phyloP scores from a whole-genome alignment of 2,113 vertebrate species.

The Pitta sordida region DNA sequence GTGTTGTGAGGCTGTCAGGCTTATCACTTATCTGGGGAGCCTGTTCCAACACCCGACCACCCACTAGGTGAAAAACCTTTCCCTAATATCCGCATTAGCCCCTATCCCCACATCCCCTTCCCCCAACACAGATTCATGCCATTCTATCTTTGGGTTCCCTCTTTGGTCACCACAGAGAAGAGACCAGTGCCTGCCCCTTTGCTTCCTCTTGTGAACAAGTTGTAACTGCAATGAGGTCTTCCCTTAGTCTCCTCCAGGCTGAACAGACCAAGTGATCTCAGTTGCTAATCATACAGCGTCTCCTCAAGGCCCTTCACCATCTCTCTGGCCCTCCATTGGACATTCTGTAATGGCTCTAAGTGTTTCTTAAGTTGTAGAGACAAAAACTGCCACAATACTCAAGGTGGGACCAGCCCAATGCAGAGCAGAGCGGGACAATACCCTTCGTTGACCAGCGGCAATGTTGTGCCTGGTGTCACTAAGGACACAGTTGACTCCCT shows the following conservation, averaged over 20 bases:
- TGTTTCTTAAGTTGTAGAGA: accelerated
- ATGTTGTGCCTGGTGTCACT: not conserved
- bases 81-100: not conserved
- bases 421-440: not conserved
- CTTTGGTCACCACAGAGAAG: no score
- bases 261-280: not conserved
- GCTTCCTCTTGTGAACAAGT: not conserved
- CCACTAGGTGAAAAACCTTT: accelerated
- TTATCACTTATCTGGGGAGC: accelerated
- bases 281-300: accelerated
- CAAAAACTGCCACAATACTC: not conserved
- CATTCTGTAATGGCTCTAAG: accelerated
- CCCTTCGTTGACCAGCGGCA: accelerated
- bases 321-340: not conserved
- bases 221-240: not conserved
- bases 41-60: accelerated
- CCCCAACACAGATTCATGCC: accelerated
- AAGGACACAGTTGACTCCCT: not conserved
- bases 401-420: not conserved
- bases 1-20: not conserved
- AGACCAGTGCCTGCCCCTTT: not conserved
- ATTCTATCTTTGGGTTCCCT: not conserved
- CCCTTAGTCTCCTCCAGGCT: not conserved
- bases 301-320: not conserved
- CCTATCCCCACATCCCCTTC: accelerated